A percentile compares a stretch with the other conserved stretches of the same genome.
phyloP scores from a whole-genome alignment of 2,888 invertebrate species.

The Galeruca laticollis region DNA sequence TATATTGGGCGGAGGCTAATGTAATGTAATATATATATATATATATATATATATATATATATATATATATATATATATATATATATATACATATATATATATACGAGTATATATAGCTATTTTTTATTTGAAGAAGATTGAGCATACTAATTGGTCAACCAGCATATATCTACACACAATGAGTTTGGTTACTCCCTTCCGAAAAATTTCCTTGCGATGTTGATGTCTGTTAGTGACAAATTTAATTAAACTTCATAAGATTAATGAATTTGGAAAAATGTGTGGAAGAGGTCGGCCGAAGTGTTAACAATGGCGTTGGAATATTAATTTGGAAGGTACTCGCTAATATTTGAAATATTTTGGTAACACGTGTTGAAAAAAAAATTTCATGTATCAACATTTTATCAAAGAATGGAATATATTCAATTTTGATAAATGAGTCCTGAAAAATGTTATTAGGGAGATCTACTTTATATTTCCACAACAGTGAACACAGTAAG shows the following conservation, averaged over 20 bases:
- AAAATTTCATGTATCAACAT: background rate
- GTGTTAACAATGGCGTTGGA: constrained; percentile 27
- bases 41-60: no score
- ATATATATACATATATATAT: no score
- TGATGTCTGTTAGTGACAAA: constrained; percentile 21
- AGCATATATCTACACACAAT: background rate
- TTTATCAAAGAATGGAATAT: background rate
- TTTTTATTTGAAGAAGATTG: no score
- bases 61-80: no score
- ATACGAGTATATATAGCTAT: no score
- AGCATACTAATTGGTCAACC: no score
- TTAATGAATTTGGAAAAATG: constrained; percentile 34
- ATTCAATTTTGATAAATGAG: no score
- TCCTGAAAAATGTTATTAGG: no score
- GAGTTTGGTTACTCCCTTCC: background rate
- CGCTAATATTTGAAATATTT: constrained; percentile 12
- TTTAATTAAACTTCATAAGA: constrained; percentile 34
- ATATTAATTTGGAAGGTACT: constrained; percentile 24
- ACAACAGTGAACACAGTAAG: no score
- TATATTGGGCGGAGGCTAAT: no score
- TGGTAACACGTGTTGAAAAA: background rate
- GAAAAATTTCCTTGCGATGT: constrained; percentile 2
- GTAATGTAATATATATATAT: no score
- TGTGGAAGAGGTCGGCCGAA: constrained; percentile 19
- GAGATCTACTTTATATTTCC: no score